Percentiles rank a stretch among this genome's conserved stretches.
Evolutionary conservation across 2,113 vertebrate species (phyloP).

Genomic region (Silurus asotus): DNA sequence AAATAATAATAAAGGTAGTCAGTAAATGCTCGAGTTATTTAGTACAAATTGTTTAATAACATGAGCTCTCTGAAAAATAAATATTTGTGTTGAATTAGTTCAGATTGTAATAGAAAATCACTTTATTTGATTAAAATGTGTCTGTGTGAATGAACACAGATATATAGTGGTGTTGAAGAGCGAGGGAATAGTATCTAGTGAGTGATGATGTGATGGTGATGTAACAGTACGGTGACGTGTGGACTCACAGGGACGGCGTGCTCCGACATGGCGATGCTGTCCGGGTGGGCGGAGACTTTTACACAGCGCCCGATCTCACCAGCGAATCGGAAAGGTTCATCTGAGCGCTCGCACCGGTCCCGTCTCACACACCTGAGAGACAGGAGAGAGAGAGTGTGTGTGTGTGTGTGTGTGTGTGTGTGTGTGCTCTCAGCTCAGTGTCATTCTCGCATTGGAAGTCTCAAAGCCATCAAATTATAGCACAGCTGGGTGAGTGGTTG

Average conservation of each 20-base stretch:
- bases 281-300: constrained; percentile 81
- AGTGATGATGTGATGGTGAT: constrained; percentile 1
- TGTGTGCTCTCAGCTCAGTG: constrained; percentile 8
- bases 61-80: background rate
- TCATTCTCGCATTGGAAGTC: constrained; percentile 32
- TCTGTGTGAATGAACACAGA: background rate
- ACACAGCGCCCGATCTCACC: constrained; percentile 82
- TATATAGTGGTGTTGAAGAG: background rate
- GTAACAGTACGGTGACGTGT: background rate
- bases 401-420: background rate
- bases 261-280: constrained; percentile 89
- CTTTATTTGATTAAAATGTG: background rate
- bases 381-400: background rate
- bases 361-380: constrained; percentile 82
- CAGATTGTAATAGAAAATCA: background rate
- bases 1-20: background rate
- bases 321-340: constrained; percentile 83
- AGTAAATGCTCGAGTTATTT: background rate
- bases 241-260: constrained; percentile 80
- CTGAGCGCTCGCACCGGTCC: constrained; percentile 83
- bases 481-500: background rate
- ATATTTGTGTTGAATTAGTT: background rate
- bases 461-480: constrained; percentile 23
- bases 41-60: background rate
- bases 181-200: background rate